Base-by-base conservation (phyloP, 2,113 vertebrate species). In the Illadopsis cleaveri region DNA sequence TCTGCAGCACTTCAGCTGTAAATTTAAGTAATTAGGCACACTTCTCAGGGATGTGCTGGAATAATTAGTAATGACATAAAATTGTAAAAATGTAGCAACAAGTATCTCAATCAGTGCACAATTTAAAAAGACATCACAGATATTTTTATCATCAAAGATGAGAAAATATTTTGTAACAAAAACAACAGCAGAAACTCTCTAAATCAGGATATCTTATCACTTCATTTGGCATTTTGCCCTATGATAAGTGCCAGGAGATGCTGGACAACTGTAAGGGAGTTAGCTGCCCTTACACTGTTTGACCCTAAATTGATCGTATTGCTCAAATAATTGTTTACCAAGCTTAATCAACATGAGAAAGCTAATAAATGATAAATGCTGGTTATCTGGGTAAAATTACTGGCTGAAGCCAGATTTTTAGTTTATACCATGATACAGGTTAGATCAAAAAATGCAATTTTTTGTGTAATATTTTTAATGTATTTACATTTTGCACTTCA, bases 391-490 rank as follows among this genome's bases (percentile, higher is more conserved):
- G n/a, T 87, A 45, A 53, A 71, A 61, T 75, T 58, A 33, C 6
- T 42, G 16, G 8, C 65, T 35, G 48, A 86, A 80, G 58, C 30
- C 30, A 1, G 0, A 58, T 47, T 62, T 72, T 71, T 21, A 77
- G 37, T 50, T 86, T 44, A 77, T 5, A 33, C 7, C 1, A 17
- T 54, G 7, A 71, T 47, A 25, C 40, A 58, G 8, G 48, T 45
- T 5, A 0, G 35, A 54, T 44, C 44, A 82, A 66, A 80, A 53
- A 12, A 23, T 2, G 0, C 2, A 0, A n/a, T 11, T 75, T 77
- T 84, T 60, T 44, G 3, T 35, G 18, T 38, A 37, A 11, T 57
- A 62, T 65, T 86, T 82, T 82, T 51, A n/a, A 35, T 50, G 11
- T 38, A 12, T 66, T 94, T 82, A 56, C 76, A 56, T 4, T 19